phyloP scores from a whole-genome alignment of 2,888 invertebrate species.

The Rotaria sp. region DNA sequence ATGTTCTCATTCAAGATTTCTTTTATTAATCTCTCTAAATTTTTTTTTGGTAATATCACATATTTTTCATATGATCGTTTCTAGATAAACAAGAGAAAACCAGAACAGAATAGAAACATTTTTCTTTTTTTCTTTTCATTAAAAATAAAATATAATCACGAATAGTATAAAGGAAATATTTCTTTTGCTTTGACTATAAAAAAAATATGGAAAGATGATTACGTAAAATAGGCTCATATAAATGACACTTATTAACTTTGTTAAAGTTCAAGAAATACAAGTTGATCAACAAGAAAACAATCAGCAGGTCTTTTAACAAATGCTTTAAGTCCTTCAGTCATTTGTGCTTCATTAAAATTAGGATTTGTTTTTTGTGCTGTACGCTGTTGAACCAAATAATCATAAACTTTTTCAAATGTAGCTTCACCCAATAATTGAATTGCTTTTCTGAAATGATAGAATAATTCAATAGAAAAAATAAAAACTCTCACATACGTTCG shows the following conservation, averaged over 20 bases:
- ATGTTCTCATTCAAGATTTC: no score
- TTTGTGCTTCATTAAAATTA: conserved; percentile 47
- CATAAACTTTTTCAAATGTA: conserved; percentile 49
- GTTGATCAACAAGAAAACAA: conserved; percentile 53
- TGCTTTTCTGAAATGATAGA: conserved; percentile 30
- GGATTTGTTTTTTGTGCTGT: conserved; percentile 42
- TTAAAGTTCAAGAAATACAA: conserved; percentile 49
- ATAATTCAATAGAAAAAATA: background rate
- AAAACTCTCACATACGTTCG: conserved; percentile 46
- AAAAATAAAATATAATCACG: background rate
- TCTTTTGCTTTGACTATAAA: background rate
- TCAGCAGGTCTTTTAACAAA: conserved; percentile 50
- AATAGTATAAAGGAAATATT: background rate
- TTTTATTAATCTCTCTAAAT: no score
- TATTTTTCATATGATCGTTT: no score
- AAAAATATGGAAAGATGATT: background rate
- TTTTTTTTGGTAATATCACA: no score
- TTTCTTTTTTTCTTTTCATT: background rate
- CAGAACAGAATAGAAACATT: background rate
- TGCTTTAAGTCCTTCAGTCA: conserved; percentile 48
- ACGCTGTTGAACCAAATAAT: conserved; percentile 49
- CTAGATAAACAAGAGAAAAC: background rate
- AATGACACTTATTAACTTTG: background rate
- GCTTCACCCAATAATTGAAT: conserved; percentile 46
- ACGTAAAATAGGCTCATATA: background rate